Conservation (phyloP, 2,888 invertebrate genomes). For the Globia sparganii region DNA sequence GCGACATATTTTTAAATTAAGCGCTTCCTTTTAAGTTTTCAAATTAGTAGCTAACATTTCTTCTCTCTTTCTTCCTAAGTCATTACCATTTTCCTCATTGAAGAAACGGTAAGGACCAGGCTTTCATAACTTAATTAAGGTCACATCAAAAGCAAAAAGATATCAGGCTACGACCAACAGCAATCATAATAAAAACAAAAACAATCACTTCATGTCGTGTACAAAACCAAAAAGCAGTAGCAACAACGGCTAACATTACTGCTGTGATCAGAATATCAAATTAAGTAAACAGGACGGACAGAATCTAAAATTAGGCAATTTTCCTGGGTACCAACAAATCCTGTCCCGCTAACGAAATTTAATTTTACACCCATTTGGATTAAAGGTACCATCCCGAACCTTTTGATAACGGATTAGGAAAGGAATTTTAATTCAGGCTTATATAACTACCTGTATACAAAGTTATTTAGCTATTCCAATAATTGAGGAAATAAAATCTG, state of each 20-base stretch:
- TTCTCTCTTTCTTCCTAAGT: neutral
- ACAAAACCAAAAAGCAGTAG: conserved; percentile 40
- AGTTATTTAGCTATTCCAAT: conserved; percentile 24
- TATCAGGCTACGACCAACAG: neutral
- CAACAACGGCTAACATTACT: conserved; percentile 57
- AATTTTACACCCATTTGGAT: conserved; percentile 70
- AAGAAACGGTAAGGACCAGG: neutral
- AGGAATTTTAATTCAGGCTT: conserved; percentile 61
- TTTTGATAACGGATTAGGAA: conserved; percentile 65
- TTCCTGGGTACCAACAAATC: conserved; percentile 61
- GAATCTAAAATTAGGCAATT: conserved; percentile 73
- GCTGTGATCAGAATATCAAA: conserved; percentile 77
- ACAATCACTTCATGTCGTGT: conserved; percentile 43
- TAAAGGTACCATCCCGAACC: conserved; percentile 67
- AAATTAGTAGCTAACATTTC: neutral
- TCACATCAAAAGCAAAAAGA: neutral
- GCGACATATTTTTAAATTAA: neutral
- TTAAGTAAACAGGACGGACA: conserved; percentile 67
- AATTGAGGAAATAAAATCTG: neutral
- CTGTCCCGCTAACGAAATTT: conserved; percentile 60
- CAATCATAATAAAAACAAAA: conserved; percentile 17
- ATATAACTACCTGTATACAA: conserved; percentile 10
- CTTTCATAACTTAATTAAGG: neutral
- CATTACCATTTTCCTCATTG: neutral
- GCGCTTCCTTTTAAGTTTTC: neutral